Evolutionary conservation across 2,888 invertebrate species (phyloP).

Genomic region (Eupithecia tripunctaria): DNA sequence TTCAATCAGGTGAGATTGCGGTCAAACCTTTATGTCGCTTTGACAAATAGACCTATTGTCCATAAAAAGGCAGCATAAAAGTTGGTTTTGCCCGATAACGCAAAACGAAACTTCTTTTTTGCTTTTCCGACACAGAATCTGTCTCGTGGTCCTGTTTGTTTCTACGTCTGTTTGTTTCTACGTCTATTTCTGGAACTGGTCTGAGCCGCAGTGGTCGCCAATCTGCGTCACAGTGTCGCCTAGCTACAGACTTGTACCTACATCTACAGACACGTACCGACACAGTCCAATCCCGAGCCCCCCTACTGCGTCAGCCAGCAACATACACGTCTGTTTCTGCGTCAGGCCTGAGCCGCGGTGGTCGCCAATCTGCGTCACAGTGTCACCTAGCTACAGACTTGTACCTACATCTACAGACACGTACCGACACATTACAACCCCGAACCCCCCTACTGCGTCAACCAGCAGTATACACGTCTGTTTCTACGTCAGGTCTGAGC

Average conservation of each 20-base stretch:
- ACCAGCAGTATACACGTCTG: slow-evolving; percentile 90
- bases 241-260: slow-evolving; percentile 86
- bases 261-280: slow-evolving; percentile 81
- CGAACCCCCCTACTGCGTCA: slow-evolving; percentile 88
- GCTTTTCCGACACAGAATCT: too few species aligned
- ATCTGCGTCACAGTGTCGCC: slow-evolving; percentile 93
- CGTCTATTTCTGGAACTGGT: slow-evolving; percentile 90
- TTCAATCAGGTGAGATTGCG: too few species aligned
- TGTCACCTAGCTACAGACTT: slow-evolving; percentile 91
- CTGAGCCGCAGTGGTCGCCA: slow-evolving; percentile 87
- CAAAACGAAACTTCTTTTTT: too few species aligned
- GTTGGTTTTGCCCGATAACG: too few species aligned
- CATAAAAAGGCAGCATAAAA: too few species aligned
- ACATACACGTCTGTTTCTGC: slow-evolving; percentile 91
- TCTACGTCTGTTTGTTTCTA: too few species aligned
- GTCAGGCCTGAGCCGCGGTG: slow-evolving; percentile 87
- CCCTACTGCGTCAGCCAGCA: slow-evolving; percentile 88
- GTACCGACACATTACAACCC: slow-evolving; percentile 89
- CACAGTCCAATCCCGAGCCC: slow-evolving; percentile 88
- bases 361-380: slow-evolving; percentile 91
- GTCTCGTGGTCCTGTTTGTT: too few species aligned
- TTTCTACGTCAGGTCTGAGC: slow-evolving; percentile 89
- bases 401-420: slow-evolving; percentile 19
- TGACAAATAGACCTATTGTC: too few species aligned
- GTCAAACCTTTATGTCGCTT: too few species aligned